Evolutionary conservation across 2,888 invertebrate species (phyloP).

Genomic region (Pharmacophagus antenor): DNA sequence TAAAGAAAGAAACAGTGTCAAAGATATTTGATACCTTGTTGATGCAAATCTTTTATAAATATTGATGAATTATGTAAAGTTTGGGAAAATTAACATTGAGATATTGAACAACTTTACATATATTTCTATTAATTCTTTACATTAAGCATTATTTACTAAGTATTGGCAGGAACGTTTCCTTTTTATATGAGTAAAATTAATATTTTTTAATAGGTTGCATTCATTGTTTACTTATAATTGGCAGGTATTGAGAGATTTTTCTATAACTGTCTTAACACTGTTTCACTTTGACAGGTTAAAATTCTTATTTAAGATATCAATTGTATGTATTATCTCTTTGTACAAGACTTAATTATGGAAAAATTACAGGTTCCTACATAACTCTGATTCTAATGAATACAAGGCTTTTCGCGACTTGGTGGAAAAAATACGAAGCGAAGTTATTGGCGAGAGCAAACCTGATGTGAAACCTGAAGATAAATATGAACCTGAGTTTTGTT

Average conservation of each 20-base stretch:
- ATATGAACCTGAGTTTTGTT: constrained; percentile 75
- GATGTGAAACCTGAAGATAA: constrained; percentile 74
- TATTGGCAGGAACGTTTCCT: no score
- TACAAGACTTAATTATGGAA: constrained; percentile 39
- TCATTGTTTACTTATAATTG: no score
- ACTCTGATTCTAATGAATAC: constrained; percentile 68
- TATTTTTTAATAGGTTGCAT: no score
- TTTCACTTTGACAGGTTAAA: constrained; percentile 54
- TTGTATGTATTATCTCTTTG: constrained; percentile 46
- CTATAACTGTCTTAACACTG: constrained; percentile 33
- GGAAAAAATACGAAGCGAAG: constrained; percentile 50
- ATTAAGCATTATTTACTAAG: not conserved
- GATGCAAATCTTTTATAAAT: not conserved
- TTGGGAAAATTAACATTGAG: not conserved
- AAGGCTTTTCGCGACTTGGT: constrained; percentile 72
- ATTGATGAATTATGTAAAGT: not conserved
- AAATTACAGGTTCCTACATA: constrained; percentile 75
- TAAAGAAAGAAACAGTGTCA: constrained; percentile 39
- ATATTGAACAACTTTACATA: no score
- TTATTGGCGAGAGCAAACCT: constrained; percentile 46
- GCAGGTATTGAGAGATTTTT: not conserved
- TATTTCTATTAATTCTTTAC: not conserved
- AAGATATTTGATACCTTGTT: not conserved
- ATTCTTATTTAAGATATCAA: constrained; percentile 50
- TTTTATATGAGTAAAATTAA: no score